Percentiles rank a stretch among this genome's conserved stretches.
Evolutionary conservation across 2,888 invertebrate genomes (phyloP).

Genomic region (Anthophora plumipes): DNA sequence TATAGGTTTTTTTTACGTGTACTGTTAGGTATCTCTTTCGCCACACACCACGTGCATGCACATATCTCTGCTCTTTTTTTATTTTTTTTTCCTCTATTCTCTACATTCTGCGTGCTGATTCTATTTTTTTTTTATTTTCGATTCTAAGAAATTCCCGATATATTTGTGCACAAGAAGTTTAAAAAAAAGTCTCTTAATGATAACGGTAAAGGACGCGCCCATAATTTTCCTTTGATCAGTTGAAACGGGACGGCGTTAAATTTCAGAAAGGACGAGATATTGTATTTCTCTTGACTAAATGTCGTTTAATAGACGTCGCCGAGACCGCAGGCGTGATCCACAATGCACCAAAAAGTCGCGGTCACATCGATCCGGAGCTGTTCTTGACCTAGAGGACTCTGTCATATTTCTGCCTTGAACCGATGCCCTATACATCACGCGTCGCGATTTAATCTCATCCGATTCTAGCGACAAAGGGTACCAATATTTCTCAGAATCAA

Average conservation of each 20-base stretch:
- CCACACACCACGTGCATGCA: constrained; percentile 67
- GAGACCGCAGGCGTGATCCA: constrained; percentile 5
- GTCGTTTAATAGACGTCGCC: background rate
- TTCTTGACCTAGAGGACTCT: constrained; percentile 65
- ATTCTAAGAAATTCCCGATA: too few relatives aligned
- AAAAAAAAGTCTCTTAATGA: too few relatives aligned
- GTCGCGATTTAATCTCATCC: constrained; percentile 33
- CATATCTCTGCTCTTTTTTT: constrained; percentile 22
- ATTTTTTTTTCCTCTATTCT: background rate
- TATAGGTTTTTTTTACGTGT: constrained; percentile 34
- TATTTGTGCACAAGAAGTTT: too few relatives aligned
- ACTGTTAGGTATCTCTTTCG: constrained; percentile 43
- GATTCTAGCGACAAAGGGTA: constrained; percentile 24
- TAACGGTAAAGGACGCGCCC: too few relatives aligned
- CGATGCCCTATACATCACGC: constrained; percentile 39
- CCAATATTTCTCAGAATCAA: background rate
- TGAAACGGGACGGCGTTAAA: background rate
- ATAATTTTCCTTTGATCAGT: background rate
- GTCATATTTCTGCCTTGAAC: constrained; percentile 44
- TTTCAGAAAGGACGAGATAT: background rate
- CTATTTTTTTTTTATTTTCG: too few relatives aligned
- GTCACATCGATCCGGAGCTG: constrained; percentile 36
- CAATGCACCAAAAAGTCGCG: constrained; percentile 12
- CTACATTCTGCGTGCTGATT: background rate
- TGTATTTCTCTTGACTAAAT: background rate